Conservation (phyloP, 2,888 invertebrate genomes). For the Cotesia congregata region DNA sequence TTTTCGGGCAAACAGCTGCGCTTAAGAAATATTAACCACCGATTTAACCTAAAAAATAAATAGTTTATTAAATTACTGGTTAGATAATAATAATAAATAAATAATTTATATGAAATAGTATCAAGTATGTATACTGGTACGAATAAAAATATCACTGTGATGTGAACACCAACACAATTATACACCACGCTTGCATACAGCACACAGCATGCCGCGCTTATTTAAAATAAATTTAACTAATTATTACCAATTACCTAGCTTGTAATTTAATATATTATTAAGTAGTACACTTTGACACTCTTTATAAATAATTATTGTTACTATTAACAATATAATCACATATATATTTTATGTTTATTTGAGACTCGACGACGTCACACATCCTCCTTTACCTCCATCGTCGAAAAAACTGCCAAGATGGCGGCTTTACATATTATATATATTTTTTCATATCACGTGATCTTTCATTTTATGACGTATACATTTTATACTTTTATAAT, state of each 20-base stretch:
- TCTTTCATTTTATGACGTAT: constrained; percentile 62
- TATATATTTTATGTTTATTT: constrained; percentile 62
- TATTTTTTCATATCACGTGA: constrained; percentile 58
- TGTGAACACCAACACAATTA: constrained; percentile 2
- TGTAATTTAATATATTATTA: constrained; percentile 9
- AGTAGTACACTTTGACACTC: constrained; percentile 8
- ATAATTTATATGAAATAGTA: no score
- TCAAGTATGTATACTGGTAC: no score
- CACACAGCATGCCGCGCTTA: constrained; percentile 56
- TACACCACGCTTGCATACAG: constrained; percentile 1
- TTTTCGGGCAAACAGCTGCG: background rate
- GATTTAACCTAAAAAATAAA: constrained; percentile 11
- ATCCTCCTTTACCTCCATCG: constrained; percentile 60
- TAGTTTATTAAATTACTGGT: constrained; percentile 17
- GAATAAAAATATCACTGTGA: constrained; percentile 8
- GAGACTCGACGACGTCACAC: constrained; percentile 59
- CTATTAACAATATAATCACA: constrained; percentile 46
- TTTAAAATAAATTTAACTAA: constrained; percentile 50
- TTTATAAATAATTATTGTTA: constrained; percentile 21
- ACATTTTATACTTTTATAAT: constrained; percentile 24
- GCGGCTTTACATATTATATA: constrained; percentile 46
- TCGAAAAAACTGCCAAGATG: constrained; percentile 65
- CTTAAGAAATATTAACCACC: background rate
- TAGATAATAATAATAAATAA: no score
- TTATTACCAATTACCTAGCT: constrained; percentile 38